Conservation (phyloP, 2,888 invertebrate species). For the Drosophila tripunctata region DNA sequence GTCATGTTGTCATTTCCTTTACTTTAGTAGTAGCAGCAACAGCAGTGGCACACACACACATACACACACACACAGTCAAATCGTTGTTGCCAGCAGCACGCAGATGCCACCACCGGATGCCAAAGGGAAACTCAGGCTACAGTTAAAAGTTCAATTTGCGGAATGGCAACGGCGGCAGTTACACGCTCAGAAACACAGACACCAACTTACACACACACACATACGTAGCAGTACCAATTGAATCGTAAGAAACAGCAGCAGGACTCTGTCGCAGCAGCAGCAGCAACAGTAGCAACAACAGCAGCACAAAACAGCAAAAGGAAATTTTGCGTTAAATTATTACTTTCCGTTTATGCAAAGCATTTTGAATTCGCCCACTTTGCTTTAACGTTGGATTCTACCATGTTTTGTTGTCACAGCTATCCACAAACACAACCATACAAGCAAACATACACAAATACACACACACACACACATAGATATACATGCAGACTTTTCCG, state of each 20-base stretch:
- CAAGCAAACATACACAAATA: slow-evolving; percentile 4
- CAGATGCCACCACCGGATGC: slow-evolving; percentile 76
- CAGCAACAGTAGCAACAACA: slow-evolving; percentile 2
- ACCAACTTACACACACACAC: slow-evolving; percentile 14
- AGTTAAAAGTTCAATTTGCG: slow-evolving; percentile 82
- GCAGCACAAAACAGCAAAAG: slow-evolving; percentile 68
- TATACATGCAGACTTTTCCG: not conserved
- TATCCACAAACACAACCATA: slow-evolving; percentile 23
- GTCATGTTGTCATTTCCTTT: slow-evolving; percentile 75
- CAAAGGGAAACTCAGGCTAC: slow-evolving; percentile 65
- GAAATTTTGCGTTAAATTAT: slow-evolving; percentile 83
- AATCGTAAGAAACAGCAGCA: slow-evolving; percentile 76
- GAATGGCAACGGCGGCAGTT: slow-evolving; percentile 68
- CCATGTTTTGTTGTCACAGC: slow-evolving; percentile 54
- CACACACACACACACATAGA: slow-evolving; percentile 11
- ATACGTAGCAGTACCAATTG: slow-evolving; percentile 60
- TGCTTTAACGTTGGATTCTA: slow-evolving; percentile 51
- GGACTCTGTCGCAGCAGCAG: slow-evolving; percentile 28
- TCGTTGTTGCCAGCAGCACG: slow-evolving; percentile 57
- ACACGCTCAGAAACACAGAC: slow-evolving; percentile 38
- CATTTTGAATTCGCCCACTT: slow-evolving; percentile 76
- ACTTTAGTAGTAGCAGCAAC: slow-evolving; percentile 19
- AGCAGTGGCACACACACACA: slow-evolving; percentile 4
- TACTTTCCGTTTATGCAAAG: slow-evolving; percentile 82
- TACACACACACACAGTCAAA: not conserved